Percentiles rank a stretch among this genome's conserved stretches.
Conservation (phyloP, 2,888 invertebrate genomes). For the Drosophila maculinotata region DNA sequence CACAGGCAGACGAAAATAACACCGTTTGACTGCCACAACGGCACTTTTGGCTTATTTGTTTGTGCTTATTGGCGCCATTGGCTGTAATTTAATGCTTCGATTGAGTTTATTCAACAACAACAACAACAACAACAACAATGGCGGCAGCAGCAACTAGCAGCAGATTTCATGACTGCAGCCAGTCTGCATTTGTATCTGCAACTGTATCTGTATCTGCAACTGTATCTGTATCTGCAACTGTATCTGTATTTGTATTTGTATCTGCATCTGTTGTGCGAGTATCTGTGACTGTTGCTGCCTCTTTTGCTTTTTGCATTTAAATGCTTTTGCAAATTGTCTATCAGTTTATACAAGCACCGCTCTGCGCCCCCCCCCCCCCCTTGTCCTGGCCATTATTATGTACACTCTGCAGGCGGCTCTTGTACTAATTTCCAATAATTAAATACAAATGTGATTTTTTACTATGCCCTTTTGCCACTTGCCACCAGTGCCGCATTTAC, state of each 20-base stretch:
- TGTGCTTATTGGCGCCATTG: conserved; percentile 62
- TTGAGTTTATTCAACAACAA: conserved; percentile 70
- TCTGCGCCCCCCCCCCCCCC: background rate
- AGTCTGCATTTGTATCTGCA: background rate
- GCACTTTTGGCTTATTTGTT: conserved; percentile 53
- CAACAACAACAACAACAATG: conserved; percentile 9
- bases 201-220: conserved; percentile 4
- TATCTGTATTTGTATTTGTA: conserved; percentile 13
- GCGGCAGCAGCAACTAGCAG: conserved; percentile 24
- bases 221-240: conserved; percentile 4
- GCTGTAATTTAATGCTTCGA: conserved; percentile 76
- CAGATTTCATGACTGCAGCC: conserved; percentile 30
- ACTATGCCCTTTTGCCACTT: no score
- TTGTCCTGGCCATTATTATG: conserved; percentile 32
- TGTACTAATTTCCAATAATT: conserved; percentile 66
- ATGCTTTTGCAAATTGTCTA: conserved; percentile 40
- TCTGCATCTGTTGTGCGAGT: conserved; percentile 8
- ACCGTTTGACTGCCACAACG: conserved; percentile 16
- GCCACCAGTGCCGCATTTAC: conserved; percentile 29
- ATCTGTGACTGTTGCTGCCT: conserved; percentile 4
- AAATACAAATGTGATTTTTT: conserved; percentile 71
- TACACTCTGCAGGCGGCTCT: conserved; percentile 36
- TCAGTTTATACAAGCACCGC: background rate
- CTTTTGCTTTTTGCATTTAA: conserved; percentile 29
- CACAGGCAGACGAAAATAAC: conserved; percentile 9